Conservation (phyloP, 1,140 invertebrate species). For the Lanistes nyassanus region DNA sequence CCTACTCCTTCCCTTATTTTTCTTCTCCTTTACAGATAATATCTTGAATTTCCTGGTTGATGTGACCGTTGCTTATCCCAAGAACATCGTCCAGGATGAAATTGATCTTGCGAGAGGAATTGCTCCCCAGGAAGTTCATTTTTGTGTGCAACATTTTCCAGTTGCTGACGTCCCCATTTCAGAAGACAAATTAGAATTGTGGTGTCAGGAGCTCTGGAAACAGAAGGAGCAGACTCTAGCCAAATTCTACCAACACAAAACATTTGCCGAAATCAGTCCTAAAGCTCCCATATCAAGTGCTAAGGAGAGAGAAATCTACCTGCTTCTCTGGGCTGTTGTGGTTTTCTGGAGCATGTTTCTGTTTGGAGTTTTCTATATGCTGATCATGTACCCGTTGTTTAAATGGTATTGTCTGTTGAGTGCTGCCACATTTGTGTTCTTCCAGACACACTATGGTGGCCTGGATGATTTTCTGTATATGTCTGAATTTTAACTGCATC, state of each 20-base stretch:
- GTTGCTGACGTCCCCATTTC: slow-evolving; percentile 33
- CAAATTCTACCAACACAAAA: slow-evolving; percentile 46
- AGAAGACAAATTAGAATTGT: slow-evolving; percentile 43
- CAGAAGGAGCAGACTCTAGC: slow-evolving; percentile 54
- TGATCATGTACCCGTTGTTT: slow-evolving; percentile 28
- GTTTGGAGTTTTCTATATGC: slow-evolving; percentile 24
- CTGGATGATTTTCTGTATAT: slow-evolving; percentile 34
- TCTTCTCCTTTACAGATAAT: slow-evolving; percentile 44
- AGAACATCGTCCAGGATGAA: slow-evolving; percentile 54
- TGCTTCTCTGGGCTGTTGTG: slow-evolving; percentile 23
- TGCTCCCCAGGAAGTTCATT: slow-evolving; percentile 59
- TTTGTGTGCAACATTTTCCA: slow-evolving; percentile 43
- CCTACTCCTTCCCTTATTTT: too few species aligned
- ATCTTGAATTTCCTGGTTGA: slow-evolving; percentile 55
- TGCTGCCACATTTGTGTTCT: slow-evolving; percentile 28
- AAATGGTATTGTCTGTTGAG: slow-evolving; percentile 31
- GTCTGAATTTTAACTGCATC: not conserved
- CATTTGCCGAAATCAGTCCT: slow-evolving; percentile 25
- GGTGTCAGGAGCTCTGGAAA: slow-evolving; percentile 50
- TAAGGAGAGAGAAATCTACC: slow-evolving; percentile 1
- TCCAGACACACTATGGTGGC: slow-evolving; percentile 30
- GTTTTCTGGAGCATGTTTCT: slow-evolving; percentile 38
- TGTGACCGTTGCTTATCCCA: slow-evolving; percentile 58
- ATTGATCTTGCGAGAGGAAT: slow-evolving; percentile 49
- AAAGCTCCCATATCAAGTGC: not conserved